phyloP scores from a whole-genome alignment of 2,888 invertebrate species.

The Mycalesis mineus region DNA sequence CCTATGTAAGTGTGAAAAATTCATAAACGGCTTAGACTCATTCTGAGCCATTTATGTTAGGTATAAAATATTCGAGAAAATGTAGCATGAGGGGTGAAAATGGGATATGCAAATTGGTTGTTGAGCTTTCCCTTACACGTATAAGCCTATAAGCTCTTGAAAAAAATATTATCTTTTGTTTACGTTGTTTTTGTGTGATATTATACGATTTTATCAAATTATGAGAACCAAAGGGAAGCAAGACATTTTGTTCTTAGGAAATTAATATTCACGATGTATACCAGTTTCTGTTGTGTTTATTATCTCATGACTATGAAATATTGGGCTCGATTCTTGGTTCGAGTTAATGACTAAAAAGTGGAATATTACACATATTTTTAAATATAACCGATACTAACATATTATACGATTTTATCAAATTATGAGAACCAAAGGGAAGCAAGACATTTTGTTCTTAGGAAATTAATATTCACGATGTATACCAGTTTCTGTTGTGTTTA shows the following conservation, averaged over 20 bases:
- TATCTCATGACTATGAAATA: too few species aligned
- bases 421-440: background rate
- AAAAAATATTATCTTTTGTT: slow-evolving; percentile 61
- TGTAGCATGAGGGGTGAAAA: slow-evolving; percentile 63
- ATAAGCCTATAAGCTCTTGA: slow-evolving; percentile 64
- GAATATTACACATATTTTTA: too few species aligned
- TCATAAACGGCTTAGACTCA: slow-evolving; percentile 9
- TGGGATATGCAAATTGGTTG: slow-evolving; percentile 73
- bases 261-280: too few species aligned
- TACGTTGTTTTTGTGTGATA: slow-evolving; percentile 31
- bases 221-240: background rate
- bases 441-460: too few species aligned
- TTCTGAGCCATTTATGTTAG: background rate
- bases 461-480: too few species aligned
- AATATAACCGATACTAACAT: too few species aligned
- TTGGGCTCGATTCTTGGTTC: too few species aligned
- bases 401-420: slow-evolving; percentile 8
- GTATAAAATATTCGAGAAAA: slow-evolving; percentile 39
- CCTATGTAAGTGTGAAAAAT: slow-evolving; percentile 5
- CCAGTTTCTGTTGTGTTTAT: too few species aligned
- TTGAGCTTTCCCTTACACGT: slow-evolving; percentile 54
- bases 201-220: slow-evolving; percentile 9
- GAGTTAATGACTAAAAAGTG: too few species aligned
- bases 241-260: too few species aligned
- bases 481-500: too few species aligned